These are phyloP conservation scores for Prunella fulvescens DNA, from an alignment of 2,113 vertebrate species.

Conservation along the genomic window DNA sequence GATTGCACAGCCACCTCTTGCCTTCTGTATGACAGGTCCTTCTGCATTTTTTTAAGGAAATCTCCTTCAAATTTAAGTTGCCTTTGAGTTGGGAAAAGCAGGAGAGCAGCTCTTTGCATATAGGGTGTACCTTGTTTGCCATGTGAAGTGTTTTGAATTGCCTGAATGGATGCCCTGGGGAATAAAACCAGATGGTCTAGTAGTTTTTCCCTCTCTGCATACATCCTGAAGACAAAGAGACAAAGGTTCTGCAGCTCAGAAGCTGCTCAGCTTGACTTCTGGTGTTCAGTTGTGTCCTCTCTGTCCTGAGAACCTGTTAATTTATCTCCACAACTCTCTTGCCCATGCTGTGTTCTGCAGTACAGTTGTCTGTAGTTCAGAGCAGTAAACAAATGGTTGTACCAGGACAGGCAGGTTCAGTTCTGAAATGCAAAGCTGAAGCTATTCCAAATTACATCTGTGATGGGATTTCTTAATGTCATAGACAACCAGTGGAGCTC, in stretches of 20 bases:
- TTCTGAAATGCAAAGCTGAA: background rate
- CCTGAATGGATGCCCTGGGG: background rate
- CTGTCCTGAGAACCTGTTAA: background rate
- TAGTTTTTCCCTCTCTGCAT: background rate
- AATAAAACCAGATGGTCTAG: background rate
- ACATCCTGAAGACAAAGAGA: background rate
- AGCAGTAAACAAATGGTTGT: background rate
- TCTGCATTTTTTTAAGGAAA: background rate
- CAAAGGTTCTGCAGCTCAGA: background rate
- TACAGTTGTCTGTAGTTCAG: background rate
- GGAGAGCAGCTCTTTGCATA: background rate
- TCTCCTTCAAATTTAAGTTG: background rate
- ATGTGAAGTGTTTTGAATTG: background rate
- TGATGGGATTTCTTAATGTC: background rate
- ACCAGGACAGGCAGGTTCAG: background rate
- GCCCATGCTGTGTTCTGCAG: background rate
- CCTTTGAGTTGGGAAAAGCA: background rate
- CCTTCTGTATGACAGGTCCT: background rate
- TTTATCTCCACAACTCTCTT: background rate
- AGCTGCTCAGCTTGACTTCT: background rate
- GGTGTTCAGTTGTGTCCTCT: background rate
- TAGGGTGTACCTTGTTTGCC: background rate
- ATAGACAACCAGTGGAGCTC: background rate
- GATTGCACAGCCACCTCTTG: background rate
- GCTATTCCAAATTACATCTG: background rate